Conservation (phyloP, 2,888 invertebrate species). For the Yponomeuta evonymella region DNA sequence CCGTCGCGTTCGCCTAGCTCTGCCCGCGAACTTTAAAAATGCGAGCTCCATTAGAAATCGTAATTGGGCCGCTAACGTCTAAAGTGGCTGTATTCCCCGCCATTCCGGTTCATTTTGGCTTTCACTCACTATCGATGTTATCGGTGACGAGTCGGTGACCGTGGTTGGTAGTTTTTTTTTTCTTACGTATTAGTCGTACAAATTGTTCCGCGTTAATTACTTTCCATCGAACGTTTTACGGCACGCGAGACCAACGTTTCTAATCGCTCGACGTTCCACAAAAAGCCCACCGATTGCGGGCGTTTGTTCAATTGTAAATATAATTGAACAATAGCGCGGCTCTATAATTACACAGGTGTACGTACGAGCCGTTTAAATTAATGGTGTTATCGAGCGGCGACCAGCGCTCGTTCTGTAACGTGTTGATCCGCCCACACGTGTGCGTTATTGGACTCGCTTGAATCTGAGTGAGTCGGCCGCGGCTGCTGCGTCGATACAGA, state of each 20-base stretch:
- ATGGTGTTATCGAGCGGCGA: constrained; percentile 40
- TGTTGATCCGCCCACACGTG: constrained; percentile 26
- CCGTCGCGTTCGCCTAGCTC: constrained; percentile 32
- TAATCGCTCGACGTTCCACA: constrained; percentile 32
- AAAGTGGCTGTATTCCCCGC: constrained; percentile 15
- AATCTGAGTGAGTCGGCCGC: neutral
- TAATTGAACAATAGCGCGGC: constrained; percentile 43
- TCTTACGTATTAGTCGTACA: constrained; percentile 42
- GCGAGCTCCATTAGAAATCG: constrained; percentile 44
- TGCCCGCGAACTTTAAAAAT: constrained; percentile 35
- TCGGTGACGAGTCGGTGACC: constrained; percentile 34
- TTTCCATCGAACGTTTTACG: constrained; percentile 40
- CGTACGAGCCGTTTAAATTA: constrained; percentile 41
- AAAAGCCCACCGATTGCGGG: constrained; percentile 37
- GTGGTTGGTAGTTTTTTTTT: constrained; percentile 42
- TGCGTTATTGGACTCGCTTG: constrained; percentile 4
- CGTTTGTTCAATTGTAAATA: constrained; percentile 47
- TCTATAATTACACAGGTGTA: constrained; percentile 44
- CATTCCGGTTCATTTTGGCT: constrained; percentile 29
- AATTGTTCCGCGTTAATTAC: constrained; percentile 53
- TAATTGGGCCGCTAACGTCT: constrained; percentile 34
- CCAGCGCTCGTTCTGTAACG: constrained; percentile 26
- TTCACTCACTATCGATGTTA: constrained; percentile 37
- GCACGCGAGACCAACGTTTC: constrained; percentile 49
- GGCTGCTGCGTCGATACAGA: neutral